These are phyloP conservation scores for Crenichthys baileyi DNA, from an alignment of 2,797 vertebrate genomes.

Conservation along the genomic window DNA sequence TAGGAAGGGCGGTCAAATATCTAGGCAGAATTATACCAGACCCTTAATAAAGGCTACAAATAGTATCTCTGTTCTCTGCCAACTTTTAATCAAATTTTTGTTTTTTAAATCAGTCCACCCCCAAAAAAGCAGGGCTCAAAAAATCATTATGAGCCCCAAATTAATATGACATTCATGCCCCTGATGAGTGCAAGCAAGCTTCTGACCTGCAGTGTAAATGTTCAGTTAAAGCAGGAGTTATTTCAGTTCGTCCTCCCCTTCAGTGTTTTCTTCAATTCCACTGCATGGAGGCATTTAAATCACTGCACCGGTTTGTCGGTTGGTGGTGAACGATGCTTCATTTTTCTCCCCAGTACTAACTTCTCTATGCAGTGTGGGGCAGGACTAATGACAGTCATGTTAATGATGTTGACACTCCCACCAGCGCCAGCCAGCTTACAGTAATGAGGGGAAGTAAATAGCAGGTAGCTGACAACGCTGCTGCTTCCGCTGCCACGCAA, in stretches of 20 bases:
- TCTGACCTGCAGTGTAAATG: neutral
- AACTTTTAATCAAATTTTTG: neutral
- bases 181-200: neutral
- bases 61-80: neutral
- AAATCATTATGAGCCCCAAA: neutral
- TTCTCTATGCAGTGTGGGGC: slow-evolving; percentile 74
- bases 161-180: neutral
- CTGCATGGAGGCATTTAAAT: slow-evolving; percentile 42
- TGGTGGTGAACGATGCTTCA: slow-evolving; percentile 68
- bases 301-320: slow-evolving; percentile 37
- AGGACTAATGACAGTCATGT: slow-evolving; percentile 82
- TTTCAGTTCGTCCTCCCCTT: slow-evolving; percentile 28
- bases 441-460: slow-evolving; percentile 81
- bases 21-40: neutral
- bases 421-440: slow-evolving; percentile 78
- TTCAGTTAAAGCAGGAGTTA: slow-evolving; percentile 10
- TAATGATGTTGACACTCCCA: slow-evolving; percentile 84
- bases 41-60: neutral
- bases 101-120: neutral
- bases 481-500: slow-evolving; percentile 70
- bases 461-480: slow-evolving; percentile 76
- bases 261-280: slow-evolving; percentile 22
- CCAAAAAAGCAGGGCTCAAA: neutral
- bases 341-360: slow-evolving; percentile 76
- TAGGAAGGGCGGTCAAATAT: neutral